Percentiles rank a stretch among this genome's conserved stretches.
Evolutionary conservation across 2,113 vertebrate species (phyloP).

Genomic region (Cromileptes altivelis): DNA sequence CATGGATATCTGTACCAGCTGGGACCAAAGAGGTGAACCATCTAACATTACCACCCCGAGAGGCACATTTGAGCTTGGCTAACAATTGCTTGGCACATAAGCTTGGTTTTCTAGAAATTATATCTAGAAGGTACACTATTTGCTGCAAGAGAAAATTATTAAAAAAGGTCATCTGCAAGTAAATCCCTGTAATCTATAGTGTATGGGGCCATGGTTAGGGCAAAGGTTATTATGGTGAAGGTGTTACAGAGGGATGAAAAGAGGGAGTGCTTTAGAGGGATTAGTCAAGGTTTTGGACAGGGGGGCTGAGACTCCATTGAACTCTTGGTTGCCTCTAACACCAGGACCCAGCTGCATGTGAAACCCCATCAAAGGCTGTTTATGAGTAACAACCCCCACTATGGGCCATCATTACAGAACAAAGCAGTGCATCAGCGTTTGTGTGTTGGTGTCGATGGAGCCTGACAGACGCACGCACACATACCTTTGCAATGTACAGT

Average conservation of each 20-base stretch:
- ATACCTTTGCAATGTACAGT: conserved; percentile 5
- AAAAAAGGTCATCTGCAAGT: not conserved
- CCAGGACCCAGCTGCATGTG: conserved; percentile 33
- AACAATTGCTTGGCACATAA: not conserved
- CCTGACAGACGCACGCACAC: not conserved
- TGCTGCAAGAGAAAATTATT: not conserved
- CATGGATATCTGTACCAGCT: no score
- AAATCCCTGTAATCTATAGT: conserved; percentile 40
- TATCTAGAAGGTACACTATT: not conserved
- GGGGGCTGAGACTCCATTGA: conserved; percentile 46
- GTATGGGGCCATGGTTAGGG: not conserved
- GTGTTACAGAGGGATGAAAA: conserved; percentile 19
- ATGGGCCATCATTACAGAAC: conserved; percentile 32
- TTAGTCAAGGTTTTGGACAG: conserved; percentile 53
- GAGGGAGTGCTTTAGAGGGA: conserved; percentile 60
- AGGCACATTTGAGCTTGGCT: not conserved
- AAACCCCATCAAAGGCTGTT: conserved; percentile 66
- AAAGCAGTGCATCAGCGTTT: conserved; percentile 30
- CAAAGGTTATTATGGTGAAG: conserved; percentile 38
- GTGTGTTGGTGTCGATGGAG: not conserved
- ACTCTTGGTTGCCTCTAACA: conserved; percentile 64
- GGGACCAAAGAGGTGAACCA: not conserved
- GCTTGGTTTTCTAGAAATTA: not conserved
- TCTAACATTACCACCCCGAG: not conserved
- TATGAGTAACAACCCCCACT: conserved; percentile 48